phyloP scores from a whole-genome alignment of 2,888 invertebrate genomes.

The Physocephala rufipes region DNA sequence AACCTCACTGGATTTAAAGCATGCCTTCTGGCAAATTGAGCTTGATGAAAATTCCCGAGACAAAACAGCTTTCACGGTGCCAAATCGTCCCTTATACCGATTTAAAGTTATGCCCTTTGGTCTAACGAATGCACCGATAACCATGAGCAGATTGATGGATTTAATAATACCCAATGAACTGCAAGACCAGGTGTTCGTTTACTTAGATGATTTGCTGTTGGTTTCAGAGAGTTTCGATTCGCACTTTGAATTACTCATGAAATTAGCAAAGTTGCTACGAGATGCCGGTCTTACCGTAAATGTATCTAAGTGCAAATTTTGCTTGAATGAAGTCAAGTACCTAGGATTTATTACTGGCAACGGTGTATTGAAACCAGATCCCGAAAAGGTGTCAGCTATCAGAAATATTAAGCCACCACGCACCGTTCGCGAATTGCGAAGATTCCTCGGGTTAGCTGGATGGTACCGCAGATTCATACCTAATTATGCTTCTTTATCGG shows the following conservation, averaged over 20 bases:
- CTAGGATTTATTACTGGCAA: constrained; percentile 40
- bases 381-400: constrained; percentile 38
- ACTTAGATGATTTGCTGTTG: constrained; percentile 37
- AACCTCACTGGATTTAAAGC: no score
- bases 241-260: constrained; percentile 5
- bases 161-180: constrained; percentile 26
- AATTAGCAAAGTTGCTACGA: no score
- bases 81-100: constrained; percentile 36
- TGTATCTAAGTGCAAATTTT: constrained; percentile 38
- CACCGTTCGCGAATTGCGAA: constrained; percentile 29
- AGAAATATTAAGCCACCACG: constrained; percentile 23
- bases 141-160: constrained; percentile 38
- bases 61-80: constrained; percentile 37
- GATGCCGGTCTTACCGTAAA: constrained; percentile 38
- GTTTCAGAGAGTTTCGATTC: constrained; percentile 32
- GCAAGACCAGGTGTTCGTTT: constrained; percentile 38
- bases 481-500: constrained; percentile 32
- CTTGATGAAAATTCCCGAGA: constrained; percentile 32
- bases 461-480: constrained; percentile 41
- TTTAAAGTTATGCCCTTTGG: constrained; percentile 39
- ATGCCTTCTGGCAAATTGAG: constrained; percentile 41
- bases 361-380: constrained; percentile 38
- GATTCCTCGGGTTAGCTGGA: constrained; percentile 41
- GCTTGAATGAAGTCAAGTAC: constrained; percentile 34
- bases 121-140: constrained; percentile 35